phyloP scores from a whole-genome alignment of 2,888 invertebrate species.

The Apodemia mormo region DNA sequence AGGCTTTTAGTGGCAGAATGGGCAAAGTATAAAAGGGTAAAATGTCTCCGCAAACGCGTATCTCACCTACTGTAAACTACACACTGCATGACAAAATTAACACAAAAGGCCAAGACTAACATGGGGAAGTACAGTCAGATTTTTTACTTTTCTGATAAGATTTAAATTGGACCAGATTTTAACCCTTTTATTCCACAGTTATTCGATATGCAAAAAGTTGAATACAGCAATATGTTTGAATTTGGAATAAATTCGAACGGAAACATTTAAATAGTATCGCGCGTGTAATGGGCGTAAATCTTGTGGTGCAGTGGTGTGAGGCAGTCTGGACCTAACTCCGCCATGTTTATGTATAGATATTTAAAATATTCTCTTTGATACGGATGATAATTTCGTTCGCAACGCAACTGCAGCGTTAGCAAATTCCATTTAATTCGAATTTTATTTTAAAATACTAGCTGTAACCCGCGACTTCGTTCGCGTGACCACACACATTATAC shows the following conservation, averaged over 20 bases:
- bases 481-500: too few species aligned
- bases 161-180: too few species aligned
- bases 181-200: too few species aligned
- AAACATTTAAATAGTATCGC: constrained; percentile 67
- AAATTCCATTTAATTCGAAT: constrained; percentile 44
- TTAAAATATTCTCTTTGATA: constrained; percentile 82
- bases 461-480: too few species aligned
- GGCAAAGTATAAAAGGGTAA: too few species aligned
- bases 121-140: too few species aligned
- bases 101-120: too few species aligned
- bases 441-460: neutral
- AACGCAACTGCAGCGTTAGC: constrained; percentile 60
- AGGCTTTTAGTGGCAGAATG: too few species aligned
- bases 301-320: constrained; percentile 60
- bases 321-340: constrained; percentile 68
- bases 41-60: too few species aligned
- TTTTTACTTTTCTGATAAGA: too few species aligned
- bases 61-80: too few species aligned
- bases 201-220: neutral
- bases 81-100: too few species aligned
- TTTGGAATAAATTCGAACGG: constrained; percentile 46
- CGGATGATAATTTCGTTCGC: constrained; percentile 77
- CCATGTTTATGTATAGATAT: constrained; percentile 71
- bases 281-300: constrained; percentile 69
- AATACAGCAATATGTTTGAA: neutral